phyloP scores from a whole-genome alignment of 2,797 vertebrate species.

The Spinus pinus region DNA sequence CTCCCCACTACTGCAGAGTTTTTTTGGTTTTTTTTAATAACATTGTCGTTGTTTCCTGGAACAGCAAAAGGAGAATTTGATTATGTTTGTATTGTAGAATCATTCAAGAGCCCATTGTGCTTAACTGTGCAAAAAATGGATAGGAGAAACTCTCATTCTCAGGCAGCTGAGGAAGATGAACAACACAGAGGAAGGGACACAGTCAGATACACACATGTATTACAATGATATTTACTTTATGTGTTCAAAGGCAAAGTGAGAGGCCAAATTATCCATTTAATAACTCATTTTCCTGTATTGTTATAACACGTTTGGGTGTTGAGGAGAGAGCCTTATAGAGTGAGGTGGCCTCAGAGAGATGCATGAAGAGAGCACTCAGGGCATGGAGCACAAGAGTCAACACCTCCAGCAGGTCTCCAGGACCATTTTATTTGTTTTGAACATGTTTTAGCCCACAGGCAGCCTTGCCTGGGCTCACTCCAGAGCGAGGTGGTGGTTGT shows the following conservation, averaged over 20 bases:
- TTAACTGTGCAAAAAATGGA: background rate
- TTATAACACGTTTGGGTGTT: background rate
- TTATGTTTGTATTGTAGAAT: background rate
- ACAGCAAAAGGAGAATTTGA: conserved; percentile 18
- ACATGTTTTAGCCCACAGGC: background rate
- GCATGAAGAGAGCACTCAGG: background rate
- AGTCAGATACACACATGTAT: background rate
- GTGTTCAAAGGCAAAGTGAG: background rate
- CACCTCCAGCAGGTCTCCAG: background rate
- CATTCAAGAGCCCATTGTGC: background rate
- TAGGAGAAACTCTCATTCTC: background rate
- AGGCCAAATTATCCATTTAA: background rate
- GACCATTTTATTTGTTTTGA: background rate
- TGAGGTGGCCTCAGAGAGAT: background rate
- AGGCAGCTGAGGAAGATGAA: background rate
- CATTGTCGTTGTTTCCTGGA: background rate
- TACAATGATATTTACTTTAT: background rate
- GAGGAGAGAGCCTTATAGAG: background rate
- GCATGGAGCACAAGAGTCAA: background rate
- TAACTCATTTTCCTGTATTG: background rate
- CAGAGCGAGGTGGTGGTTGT: background rate
- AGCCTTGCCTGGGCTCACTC: background rate
- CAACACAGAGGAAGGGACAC: background rate
- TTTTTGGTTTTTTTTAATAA: background rate
- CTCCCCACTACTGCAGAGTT: background rate